Conservation (phyloP, 2,797 vertebrate species). For the Poeciliopsis infans region DNA sequence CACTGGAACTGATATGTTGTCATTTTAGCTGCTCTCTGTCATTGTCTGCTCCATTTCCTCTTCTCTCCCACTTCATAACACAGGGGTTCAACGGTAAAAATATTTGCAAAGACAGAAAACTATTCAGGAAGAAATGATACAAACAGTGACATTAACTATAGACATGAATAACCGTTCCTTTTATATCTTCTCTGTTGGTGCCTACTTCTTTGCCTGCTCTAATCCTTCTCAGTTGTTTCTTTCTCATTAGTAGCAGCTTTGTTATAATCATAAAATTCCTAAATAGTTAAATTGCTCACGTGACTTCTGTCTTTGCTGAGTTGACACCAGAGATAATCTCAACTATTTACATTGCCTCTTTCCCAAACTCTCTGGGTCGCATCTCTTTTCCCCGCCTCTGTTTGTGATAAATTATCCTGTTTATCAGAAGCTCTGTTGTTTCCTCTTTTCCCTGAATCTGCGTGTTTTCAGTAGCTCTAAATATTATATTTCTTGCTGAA, state of each 20-base stretch:
- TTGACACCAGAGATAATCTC: neutral
- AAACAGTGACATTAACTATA: neutral
- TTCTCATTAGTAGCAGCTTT: neutral
- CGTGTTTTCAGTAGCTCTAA: neutral
- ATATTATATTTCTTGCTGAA: neutral
- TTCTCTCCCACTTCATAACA: too few relatives aligned
- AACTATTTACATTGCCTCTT: neutral
- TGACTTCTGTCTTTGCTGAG: neutral
- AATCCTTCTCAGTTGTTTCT: neutral
- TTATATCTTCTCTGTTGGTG: neutral
- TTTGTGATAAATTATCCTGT: neutral
- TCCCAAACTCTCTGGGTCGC: neutral
- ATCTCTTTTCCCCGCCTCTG: neutral
- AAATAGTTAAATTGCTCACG: neutral
- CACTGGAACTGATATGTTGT: too few relatives aligned
- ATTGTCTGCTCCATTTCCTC: too few relatives aligned
- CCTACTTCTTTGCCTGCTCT: neutral
- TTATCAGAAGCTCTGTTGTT: neutral
- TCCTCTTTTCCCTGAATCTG: neutral
- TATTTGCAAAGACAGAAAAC: too few relatives aligned
- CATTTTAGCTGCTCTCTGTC: too few relatives aligned
- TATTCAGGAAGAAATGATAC: neutral
- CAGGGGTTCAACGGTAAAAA: too few relatives aligned
- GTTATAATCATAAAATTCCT: neutral
- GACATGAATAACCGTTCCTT: neutral